phyloP scores from a whole-genome alignment of 2,113 vertebrate species.

The Petromus typicus region DNA sequence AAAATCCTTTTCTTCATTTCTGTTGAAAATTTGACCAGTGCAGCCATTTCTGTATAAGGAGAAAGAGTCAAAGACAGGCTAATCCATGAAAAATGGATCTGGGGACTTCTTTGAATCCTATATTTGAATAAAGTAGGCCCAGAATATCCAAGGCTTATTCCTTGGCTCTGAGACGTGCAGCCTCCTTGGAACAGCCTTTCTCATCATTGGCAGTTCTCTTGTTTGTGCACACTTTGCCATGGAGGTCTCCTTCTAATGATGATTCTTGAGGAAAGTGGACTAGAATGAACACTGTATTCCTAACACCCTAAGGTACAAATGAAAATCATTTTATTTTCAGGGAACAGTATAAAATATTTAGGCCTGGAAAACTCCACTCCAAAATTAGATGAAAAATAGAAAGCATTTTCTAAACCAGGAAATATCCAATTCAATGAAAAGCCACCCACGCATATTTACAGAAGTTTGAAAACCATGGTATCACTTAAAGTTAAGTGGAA shows the following conservation, averaged over 20 bases:
- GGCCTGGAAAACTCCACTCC: not conserved
- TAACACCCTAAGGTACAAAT: conserved; percentile 33
- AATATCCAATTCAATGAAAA: conserved; percentile 9
- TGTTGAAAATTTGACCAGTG: conserved; percentile 78
- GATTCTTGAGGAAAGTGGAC: conserved; percentile 62
- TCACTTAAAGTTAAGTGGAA: conserved; percentile 29
- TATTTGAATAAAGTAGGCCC: conserved; percentile 69
- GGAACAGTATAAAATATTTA: conserved; percentile 40
- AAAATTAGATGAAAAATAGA: conserved; percentile 59
- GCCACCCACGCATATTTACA: conserved; percentile 15
- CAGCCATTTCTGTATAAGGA: conserved; percentile 78
- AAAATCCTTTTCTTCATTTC: conserved; percentile 81
- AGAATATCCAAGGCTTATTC: conserved; percentile 71
- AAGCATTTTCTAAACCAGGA: conserved; percentile 22
- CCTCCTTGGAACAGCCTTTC: conserved; percentile 52
- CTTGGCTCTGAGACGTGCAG: conserved; percentile 65
- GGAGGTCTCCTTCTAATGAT: conserved; percentile 66
- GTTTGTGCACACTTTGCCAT: conserved; percentile 66
- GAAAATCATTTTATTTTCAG: conserved; percentile 56
- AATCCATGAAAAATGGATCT: conserved; percentile 76
- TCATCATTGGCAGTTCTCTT: conserved; percentile 60
- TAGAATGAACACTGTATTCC: not conserved
- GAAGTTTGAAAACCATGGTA: conserved; percentile 12
- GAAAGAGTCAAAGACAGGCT: conserved; percentile 76
- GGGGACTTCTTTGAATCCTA: conserved; percentile 79